Evolutionary conservation across 2,888 invertebrate genomes (phyloP).

Genomic region (Halocaridina rubra): DNA sequence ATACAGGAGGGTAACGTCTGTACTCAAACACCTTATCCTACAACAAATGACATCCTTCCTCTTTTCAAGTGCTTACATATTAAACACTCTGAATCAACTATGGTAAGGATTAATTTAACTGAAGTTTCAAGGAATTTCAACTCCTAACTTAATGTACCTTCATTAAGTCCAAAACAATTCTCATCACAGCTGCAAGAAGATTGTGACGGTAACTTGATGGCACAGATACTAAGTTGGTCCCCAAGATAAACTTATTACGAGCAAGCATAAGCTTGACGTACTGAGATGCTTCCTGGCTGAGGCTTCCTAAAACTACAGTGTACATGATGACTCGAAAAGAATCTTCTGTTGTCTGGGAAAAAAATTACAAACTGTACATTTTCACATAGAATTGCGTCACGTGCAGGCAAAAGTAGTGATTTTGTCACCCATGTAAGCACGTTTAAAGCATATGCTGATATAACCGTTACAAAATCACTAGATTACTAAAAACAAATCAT

Average conservation of each 20-base stretch:
- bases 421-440: not conserved
- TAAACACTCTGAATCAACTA: no score
- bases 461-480: no score
- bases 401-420: not conserved
- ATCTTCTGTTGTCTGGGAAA: conserved; percentile 25
- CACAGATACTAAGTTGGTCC: conserved; percentile 2
- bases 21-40: no score
- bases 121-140: not conserved
- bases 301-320: conserved; percentile 38
- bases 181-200: conserved; percentile 24
- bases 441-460: no score
- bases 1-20: no score
- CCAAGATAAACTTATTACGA: conserved; percentile 41
- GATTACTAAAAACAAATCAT: no score
- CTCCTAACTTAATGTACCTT: conserved; percentile 9
- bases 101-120: no score
- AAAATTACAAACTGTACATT: not conserved
- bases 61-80: no score
- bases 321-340: conserved; percentile 25
- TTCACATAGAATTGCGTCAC: not conserved
- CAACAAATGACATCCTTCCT: no score
- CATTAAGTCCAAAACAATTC: conserved; percentile 16
- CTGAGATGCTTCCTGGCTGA: conserved; percentile 28
- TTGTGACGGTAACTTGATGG: not conserved
- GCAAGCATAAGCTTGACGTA: conserved; percentile 42